Evolutionary conservation across 1,140 invertebrate genomes (phyloP).

Genomic region (Protaetia brevitarsis): DNA sequence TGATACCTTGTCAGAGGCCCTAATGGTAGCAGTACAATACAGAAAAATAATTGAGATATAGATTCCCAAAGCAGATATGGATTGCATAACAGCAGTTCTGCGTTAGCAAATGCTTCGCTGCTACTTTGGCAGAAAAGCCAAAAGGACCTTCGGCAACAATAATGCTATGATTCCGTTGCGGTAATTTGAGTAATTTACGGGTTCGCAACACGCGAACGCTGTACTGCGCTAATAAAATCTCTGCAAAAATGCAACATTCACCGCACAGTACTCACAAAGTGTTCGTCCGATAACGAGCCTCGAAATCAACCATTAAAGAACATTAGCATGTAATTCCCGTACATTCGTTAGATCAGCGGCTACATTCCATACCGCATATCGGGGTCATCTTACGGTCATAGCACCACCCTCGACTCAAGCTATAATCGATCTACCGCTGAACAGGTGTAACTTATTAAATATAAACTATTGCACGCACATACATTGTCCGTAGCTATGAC

Average conservation of each 20-base stretch:
- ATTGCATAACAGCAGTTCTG: background rate
- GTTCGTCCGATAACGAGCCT: constrained; percentile 19
- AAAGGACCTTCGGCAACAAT: background rate
- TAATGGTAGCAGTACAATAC: background rate
- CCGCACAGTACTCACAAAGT: background rate
- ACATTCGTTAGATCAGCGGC: constrained; percentile 30
- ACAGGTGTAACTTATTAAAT: too few relatives aligned
- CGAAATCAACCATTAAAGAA: constrained; percentile 25
- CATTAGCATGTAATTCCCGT: constrained; percentile 30
- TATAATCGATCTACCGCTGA: background rate
- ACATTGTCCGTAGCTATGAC: too few relatives aligned
- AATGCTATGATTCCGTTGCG: constrained; percentile 7
- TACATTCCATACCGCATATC: constrained; percentile 27
- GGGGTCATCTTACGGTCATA: constrained; percentile 28
- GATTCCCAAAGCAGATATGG: background rate
- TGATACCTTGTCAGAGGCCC: background rate
- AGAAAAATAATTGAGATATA: background rate
- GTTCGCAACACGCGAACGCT: background rate
- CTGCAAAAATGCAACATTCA: constrained; percentile 5
- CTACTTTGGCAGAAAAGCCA: background rate
- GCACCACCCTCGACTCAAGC: constrained; percentile 23
- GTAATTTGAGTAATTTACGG: constrained; percentile 3
- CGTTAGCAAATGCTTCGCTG: background rate
- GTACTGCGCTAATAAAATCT: background rate
- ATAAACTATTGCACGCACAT: too few relatives aligned